phyloP scores from a whole-genome alignment of 1,140 invertebrate species.

The Latrodectus geometricus region DNA sequence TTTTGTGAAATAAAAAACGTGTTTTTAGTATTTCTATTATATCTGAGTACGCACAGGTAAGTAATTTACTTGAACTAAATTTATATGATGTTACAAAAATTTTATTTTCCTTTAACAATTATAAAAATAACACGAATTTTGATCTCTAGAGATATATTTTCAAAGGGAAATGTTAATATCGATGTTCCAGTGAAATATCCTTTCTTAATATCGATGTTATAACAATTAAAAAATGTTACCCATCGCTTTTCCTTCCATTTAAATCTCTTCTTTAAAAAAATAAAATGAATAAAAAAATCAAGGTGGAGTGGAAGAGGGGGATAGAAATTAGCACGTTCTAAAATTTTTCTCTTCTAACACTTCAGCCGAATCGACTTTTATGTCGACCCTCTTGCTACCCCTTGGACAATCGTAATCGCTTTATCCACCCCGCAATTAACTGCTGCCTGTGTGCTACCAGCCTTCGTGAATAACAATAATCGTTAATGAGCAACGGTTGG shows the following conservation, averaged over 20 bases:
- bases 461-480: constrained; percentile 61
- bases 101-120: no score
- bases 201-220: no score
- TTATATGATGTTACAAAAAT: no score
- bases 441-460: constrained; percentile 41
- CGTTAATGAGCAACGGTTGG: constrained; percentile 55
- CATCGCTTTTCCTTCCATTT: constrained; percentile 14
- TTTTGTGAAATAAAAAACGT: no score
- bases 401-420: constrained; percentile 34
- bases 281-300: not conserved
- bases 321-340: constrained; percentile 59
- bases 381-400: constrained; percentile 1
- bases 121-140: no score
- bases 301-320: not conserved
- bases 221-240: no score
- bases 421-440: constrained; percentile 57
- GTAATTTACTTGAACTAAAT: no score
- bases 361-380: constrained; percentile 51
- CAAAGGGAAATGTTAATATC: no score
- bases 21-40: no score
- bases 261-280: constrained; percentile 31
- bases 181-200: no score
- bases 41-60: no score
- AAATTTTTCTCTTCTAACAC: constrained; percentile 25
- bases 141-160: no score